Evolutionary conservation across 2,797 vertebrate species (phyloP), one percentile per base, ranked within the genome.

Genomic region (Dryobates pubescens): DNA sequence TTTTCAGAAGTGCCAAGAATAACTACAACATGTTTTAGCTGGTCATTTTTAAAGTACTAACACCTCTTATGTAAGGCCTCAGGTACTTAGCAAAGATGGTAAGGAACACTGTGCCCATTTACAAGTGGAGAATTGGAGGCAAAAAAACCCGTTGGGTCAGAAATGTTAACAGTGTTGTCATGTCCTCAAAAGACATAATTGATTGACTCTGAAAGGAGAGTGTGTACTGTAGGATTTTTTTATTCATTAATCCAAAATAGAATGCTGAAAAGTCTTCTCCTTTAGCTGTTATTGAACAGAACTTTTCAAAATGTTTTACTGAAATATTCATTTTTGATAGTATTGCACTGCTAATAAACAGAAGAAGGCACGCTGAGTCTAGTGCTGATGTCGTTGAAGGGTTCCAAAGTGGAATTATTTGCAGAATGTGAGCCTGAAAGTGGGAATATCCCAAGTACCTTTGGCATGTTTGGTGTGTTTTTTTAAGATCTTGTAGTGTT

Each of bases 131-230:
- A 80, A 29, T 82, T 93, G 34, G 88, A 78, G 63, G 56, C 26
- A 38, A 85, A 79, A 86, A 86, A 74, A 87, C 72, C 13, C 8
- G 7, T 32, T 34, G 2, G 54, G 34, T 80, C 63, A 63, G 73
- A 81, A 94, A 53, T 63, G 45, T 69, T 90, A 81, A 69, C 43
- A 41, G 30, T 74, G 30, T 88, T 93, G 79, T 88, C 57, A 14
- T 81, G 53, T 73, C 41, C 68, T 88, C 9, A 53, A 76, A 75
- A 69, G 78, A 93, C 65, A 63, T 51, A 77, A 93, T 43, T 24
- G 82, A 79, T 56, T 78, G 82, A 75, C 90, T 92, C 45, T 92
- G 62, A 87, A 82, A 83, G 47, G 70, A 75, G 78, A 72, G 18
- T 6, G 7, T 80, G 29, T 86, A 6, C n/a, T n/a, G 2, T 56